Base-by-base conservation (phyloP, 2,113 vertebrate genomes). In the Prochilodus magdalenae region DNA sequence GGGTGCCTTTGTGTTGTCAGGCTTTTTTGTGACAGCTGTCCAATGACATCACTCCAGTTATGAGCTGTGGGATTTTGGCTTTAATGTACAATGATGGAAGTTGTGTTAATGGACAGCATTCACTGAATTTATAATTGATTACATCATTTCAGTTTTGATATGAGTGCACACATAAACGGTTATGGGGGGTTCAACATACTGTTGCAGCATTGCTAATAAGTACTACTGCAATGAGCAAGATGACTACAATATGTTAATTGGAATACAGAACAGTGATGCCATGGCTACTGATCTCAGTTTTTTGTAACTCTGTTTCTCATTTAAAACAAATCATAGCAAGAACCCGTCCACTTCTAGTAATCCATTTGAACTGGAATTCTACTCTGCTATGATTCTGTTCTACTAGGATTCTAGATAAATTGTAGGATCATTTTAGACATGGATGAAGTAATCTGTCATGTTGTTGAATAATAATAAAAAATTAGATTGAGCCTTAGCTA, bases 361-460 rank as follows among this genome's bases (percentile, higher is more conserved):
- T 80, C 24, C 57, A 73, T 30, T 73, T 62, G 12, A 73, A 27
- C 65, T 73, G n/a, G 26, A 22, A 27, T 53, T 80, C 80, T 80
- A 36, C 36, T 36, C 36, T 36, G 7, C 36, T 3, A 36, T 36
- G 36, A 36, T 36, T 36, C 36, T 36, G 63, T 51, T 76, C 33
- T 7, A 36, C 36, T 36, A 36, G 7, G 36, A 36, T 36, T 36
- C 36, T 4, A 83, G 47, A 5, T 49, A 49, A 13, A 82, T 62
- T 77, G 81, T 81, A 63, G 60, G 55, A 22, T 80, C 65, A 73
- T 87, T 72, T 80, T 81, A 79, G 73, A 90, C 81, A 91, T 87
- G 86, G 88, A 88, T 87, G 81, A 90, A 87, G 85, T 89, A 86
- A 87, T 89, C 91, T 87, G 83, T 59, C 30, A 15, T 60, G 75